These are phyloP conservation scores for Lycia hirtaria DNA, from an alignment of 2,888 invertebrate species.

Conservation along the genomic window DNA sequence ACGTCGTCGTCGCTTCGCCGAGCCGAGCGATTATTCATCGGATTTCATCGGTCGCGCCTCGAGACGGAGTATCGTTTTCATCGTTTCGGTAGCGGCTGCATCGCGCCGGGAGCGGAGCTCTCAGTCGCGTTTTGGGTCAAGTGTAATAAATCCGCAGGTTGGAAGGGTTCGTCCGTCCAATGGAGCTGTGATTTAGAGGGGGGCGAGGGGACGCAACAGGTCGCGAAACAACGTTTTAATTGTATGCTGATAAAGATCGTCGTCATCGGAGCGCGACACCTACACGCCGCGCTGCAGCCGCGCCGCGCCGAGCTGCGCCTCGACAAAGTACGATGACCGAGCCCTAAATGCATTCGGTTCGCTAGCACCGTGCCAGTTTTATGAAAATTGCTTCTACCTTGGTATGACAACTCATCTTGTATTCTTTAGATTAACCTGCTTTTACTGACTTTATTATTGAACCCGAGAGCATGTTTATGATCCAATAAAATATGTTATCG, in stretches of 20 bases:
- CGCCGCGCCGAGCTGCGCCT: slow-evolving; percentile 52
- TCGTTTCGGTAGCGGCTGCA: slow-evolving; percentile 8
- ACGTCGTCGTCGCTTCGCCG: slow-evolving; percentile 3
- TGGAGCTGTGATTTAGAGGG: slow-evolving; percentile 54
- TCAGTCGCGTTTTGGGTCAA: slow-evolving; percentile 47
- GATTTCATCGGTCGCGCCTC: too few relatives aligned
- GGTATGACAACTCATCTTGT: slow-evolving; percentile 34
- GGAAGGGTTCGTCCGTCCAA: slow-evolving; percentile 57
- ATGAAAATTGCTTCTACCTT: slow-evolving; percentile 33
- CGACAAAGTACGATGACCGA: slow-evolving; percentile 73
- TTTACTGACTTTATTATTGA: slow-evolving; percentile 4
- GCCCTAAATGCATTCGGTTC: slow-evolving; percentile 69
- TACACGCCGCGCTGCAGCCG: slow-evolving; percentile 51
- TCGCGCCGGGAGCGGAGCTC: slow-evolving; percentile 29
- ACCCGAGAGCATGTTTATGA: slow-evolving; percentile 1
- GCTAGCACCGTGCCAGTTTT: slow-evolving; percentile 41
- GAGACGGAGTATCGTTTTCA: slow-evolving; percentile 6
- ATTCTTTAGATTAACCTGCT: slow-evolving; percentile 7
- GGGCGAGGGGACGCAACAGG: slow-evolving; percentile 76
- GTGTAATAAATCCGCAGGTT: slow-evolving; percentile 57
- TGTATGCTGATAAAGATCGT: slow-evolving; percentile 79
- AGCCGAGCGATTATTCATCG: slow-evolving; percentile 11
- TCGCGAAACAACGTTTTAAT: slow-evolving; percentile 83
- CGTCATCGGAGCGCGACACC: slow-evolving; percentile 78
- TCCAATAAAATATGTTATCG: background rate